phyloP scores from a whole-genome alignment of 2,113 vertebrate species.

The Callopanchax toddi region DNA sequence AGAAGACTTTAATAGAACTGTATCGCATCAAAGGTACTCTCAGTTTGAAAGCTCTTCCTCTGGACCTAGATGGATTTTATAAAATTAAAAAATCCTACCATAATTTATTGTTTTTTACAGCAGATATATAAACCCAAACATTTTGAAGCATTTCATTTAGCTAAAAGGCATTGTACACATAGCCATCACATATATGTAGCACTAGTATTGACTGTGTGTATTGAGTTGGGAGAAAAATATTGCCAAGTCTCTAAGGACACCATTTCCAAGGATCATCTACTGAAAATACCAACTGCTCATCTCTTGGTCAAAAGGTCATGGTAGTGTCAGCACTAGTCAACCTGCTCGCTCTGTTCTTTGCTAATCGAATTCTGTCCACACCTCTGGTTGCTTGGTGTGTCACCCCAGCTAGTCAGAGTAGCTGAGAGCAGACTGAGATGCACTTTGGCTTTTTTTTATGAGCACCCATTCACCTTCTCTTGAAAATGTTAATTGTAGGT shows the following conservation, averaged over 20 bases:
- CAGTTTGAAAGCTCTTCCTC: constrained; percentile 3
- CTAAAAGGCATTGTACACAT: constrained; percentile 1
- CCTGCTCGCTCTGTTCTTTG: constrained; percentile 10
- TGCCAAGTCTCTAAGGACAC: constrained; percentile 44
- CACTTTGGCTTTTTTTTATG: not conserved
- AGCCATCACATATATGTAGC: constrained; percentile 9
- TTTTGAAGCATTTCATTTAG: constrained; percentile 8
- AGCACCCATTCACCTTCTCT: not conserved
- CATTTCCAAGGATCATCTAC: constrained; percentile 62
- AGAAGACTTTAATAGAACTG: constrained; percentile 19
- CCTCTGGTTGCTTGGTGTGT: constrained; percentile 12
- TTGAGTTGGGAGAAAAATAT: constrained; percentile 7
- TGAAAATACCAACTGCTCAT: constrained; percentile 52
- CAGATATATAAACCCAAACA: not conserved
- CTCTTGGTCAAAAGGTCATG: constrained; percentile 45
- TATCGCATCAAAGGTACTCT: constrained; percentile 7
- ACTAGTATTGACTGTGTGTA: constrained; percentile 16
- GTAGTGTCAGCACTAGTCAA: constrained; percentile 47
- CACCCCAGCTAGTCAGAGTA: constrained; percentile 9
- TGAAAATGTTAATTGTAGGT: constrained; percentile 35
- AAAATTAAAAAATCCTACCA: constrained; percentile 30
- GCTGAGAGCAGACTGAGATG: constrained; percentile 18
- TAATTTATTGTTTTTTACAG: constrained; percentile 10
- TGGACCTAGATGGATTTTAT: constrained; percentile 1
- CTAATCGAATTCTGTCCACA: constrained; percentile 43